Percentiles rank a stretch among this genome's conserved stretches.
phyloP scores from a whole-genome alignment of 2,888 invertebrate genomes.

The Portevinia maculata region DNA sequence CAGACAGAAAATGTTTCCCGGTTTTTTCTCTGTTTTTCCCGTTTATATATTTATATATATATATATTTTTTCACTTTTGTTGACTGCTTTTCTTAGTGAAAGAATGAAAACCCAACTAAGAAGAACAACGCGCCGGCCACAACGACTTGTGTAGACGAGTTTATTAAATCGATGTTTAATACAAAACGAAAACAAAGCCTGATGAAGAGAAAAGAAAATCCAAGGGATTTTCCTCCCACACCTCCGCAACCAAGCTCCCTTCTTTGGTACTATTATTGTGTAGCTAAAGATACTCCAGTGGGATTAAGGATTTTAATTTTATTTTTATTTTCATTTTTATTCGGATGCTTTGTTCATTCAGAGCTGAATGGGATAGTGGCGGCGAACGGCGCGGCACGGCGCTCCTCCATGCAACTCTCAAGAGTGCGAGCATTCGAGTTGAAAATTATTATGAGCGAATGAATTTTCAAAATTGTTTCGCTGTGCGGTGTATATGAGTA shows the following conservation, averaged over 20 bases:
- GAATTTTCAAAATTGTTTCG: constrained; percentile 71
- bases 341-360: constrained; percentile 75
- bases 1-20: constrained; percentile 64
- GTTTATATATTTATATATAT: not conserved
- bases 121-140: constrained; percentile 36
- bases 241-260: not conserved
- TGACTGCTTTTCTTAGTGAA: constrained; percentile 2
- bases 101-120: constrained; percentile 56
- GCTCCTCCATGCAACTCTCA: constrained; percentile 40
- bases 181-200: constrained; percentile 61
- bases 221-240: constrained; percentile 37
- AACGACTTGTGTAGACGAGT: constrained; percentile 51
- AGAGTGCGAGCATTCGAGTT: constrained; percentile 72
- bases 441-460: constrained; percentile 75
- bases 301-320: constrained; percentile 65
- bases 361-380: constrained; percentile 76
- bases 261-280: constrained; percentile 35
- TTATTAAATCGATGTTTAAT: constrained; percentile 72
- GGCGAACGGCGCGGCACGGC: constrained; percentile 6
- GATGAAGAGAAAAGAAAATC: constrained; percentile 41
- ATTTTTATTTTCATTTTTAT: constrained; percentile 49
- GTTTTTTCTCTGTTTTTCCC: constrained; percentile 23
- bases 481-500: constrained; percentile 9
- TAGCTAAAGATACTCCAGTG: constrained; percentile 45
- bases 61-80: not conserved